These are phyloP conservation scores for Luperina nickerlii DNA, from an alignment of 2,888 invertebrate species.

Conservation along the genomic window DNA sequence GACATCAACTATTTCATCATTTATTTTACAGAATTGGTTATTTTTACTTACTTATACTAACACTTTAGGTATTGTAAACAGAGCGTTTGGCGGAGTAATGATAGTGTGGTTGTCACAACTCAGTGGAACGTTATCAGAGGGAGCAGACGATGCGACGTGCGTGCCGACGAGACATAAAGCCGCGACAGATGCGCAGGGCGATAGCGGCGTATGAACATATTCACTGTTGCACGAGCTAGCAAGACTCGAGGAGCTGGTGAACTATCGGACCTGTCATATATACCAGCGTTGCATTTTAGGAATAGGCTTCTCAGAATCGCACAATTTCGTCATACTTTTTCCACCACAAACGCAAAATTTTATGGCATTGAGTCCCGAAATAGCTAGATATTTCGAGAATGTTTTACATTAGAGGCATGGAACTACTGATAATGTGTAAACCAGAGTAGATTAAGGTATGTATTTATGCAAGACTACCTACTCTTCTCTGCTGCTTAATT, in stretches of 20 bases:
- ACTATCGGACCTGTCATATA: background rate
- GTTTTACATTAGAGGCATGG: background rate
- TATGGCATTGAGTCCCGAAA: background rate
- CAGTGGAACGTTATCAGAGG: background rate
- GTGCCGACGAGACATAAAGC: background rate
- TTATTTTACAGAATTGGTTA: background rate
- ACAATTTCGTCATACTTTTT: background rate
- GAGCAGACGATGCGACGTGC: conserved; percentile 4
- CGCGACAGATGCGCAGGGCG: background rate
- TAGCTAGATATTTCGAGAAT: background rate
- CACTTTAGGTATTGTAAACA: background rate
- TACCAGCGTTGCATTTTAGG: background rate
- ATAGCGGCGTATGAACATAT: background rate
- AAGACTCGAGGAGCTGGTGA: background rate
- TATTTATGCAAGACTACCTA: background rate
- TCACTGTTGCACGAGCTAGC: background rate
- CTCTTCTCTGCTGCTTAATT: background rate
- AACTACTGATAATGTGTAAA: background rate
- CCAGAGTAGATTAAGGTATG: background rate
- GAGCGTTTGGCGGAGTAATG: background rate
- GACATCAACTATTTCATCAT: background rate
- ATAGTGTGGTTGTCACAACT: background rate
- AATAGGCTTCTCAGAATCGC: background rate
- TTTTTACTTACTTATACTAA: background rate
- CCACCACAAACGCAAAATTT: background rate